A percentile compares a stretch with the other conserved stretches of the same genome.
These are phyloP conservation scores for Phytoseiulus persimilis DNA, from an alignment of 2,888 invertebrate genomes.

Conservation along the genomic window DNA sequence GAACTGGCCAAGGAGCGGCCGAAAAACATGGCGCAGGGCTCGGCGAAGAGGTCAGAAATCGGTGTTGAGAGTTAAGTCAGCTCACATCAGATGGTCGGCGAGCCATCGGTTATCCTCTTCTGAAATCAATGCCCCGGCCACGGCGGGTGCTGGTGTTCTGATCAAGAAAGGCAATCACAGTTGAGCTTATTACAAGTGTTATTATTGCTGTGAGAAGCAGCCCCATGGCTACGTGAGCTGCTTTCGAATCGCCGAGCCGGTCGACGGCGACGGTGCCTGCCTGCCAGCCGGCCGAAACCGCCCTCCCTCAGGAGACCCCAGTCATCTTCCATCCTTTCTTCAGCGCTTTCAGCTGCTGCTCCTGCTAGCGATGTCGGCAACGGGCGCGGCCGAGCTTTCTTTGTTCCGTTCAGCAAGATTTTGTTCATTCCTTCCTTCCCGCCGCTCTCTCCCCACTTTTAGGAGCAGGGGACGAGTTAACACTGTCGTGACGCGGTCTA, in stretches of 20 bases:
- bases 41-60: background rate
- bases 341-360: background rate
- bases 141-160: background rate
- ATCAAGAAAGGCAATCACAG: conserved; percentile 34
- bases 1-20: background rate
- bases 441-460: too few species aligned
- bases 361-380: background rate
- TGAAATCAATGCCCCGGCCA: conserved; percentile 29
- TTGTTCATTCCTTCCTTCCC: background rate
- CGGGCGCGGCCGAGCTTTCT: background rate
- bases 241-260: conserved; percentile 7
- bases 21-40: background rate
- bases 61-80: background rate
- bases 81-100: background rate
- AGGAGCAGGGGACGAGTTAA: background rate
- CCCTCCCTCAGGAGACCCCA: background rate
- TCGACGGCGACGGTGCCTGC: background rate
- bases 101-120: conserved; percentile 31
- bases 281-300: background rate
- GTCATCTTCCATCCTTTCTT: background rate
- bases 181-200: conserved; percentile 38
- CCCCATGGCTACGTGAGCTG: conserved; percentile 11
- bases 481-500: background rate
- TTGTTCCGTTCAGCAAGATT: background rate
- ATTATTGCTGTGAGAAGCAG: conserved; percentile 28